These are phyloP conservation scores for Eumeta japonica DNA, from an alignment of 1,140 invertebrate species.

Conservation along the genomic window DNA sequence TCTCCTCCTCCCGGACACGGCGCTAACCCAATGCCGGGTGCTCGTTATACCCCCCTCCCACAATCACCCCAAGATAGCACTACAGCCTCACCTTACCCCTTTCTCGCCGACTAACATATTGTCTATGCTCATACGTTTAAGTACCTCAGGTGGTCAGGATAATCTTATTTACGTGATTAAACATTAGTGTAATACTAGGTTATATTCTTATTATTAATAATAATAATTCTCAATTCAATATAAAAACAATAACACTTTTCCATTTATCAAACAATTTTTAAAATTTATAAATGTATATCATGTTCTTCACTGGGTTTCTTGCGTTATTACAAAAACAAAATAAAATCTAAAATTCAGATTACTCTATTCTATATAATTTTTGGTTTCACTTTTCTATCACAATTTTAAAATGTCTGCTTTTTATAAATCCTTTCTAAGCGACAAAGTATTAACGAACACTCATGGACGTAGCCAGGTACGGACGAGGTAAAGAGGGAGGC, in stretches of 20 bases:
- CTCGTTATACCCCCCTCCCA: slow-evolving; percentile 9
- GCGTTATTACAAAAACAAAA: too few species aligned
- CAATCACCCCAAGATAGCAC: slow-evolving; percentile 29
- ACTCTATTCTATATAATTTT: too few species aligned
- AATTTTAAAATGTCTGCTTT: too few species aligned
- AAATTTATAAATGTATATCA: background rate
- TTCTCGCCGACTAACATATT: slow-evolving; percentile 50
- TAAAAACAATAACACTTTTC: too few species aligned
- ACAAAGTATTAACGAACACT: too few species aligned
- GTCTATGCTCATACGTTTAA: slow-evolving; percentile 2
- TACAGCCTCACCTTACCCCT: slow-evolving; percentile 47
- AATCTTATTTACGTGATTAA: background rate
- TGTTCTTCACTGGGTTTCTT: too few species aligned
- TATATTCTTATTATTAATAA: background rate
- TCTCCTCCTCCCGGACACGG: slow-evolving; percentile 10
- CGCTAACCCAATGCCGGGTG: slow-evolving; percentile 4
- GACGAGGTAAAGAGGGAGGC: too few species aligned
- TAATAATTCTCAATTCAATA: background rate
- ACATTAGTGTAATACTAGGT: background rate
- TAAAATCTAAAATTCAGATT: too few species aligned
- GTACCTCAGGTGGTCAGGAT: background rate
- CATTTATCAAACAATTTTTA: background rate
- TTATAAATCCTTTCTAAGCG: too few species aligned
- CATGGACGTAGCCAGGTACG: too few species aligned
- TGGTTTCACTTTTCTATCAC: too few species aligned